Conservation (phyloP, 2,888 invertebrate genomes). For the Eretmocerus hayati region DNA sequence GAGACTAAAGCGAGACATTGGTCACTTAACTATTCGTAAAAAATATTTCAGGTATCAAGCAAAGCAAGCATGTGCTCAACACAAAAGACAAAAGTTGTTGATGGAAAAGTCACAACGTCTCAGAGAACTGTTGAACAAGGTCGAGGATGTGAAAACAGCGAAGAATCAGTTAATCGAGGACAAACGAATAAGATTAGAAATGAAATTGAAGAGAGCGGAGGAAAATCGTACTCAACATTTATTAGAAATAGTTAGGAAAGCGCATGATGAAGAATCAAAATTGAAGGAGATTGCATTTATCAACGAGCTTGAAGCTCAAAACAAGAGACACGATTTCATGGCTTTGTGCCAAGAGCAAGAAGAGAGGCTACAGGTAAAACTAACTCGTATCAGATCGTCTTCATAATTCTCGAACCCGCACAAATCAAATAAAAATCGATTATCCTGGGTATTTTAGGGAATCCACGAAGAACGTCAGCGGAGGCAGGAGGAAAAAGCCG, state of each 20-base stretch:
- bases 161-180: conserved; percentile 82
- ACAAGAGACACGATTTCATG: conserved; percentile 84
- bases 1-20: no score
- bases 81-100: conserved; percentile 73
- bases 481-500: conserved; percentile 80
- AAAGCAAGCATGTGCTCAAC: conserved; percentile 86
- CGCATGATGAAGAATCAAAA: conserved; percentile 96
- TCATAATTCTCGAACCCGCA: no score
- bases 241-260: conserved; percentile 81
- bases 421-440: no score
- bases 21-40: no score
- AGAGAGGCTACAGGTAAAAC: conserved; percentile 54
- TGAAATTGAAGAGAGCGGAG: conserved; percentile 74
- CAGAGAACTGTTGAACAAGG: conserved; percentile 77
- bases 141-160: conserved; percentile 73
- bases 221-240: conserved; percentile 79
- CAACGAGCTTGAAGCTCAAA: conserved; percentile 90
- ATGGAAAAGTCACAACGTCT: conserved; percentile 79
- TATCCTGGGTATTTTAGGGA: conserved; percentile 55
- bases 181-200: conserved; percentile 67
- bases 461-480: conserved; percentile 81
- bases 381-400: no score
- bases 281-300: conserved; percentile 96
- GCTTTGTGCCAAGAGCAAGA: conserved; percentile 73
- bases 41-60: conserved; percentile 71